Percentiles rank a stretch among this genome's conserved stretches.
These are phyloP conservation scores for Macrosteles quadrilineatus DNA, from an alignment of 1,140 invertebrate species.

Conservation along the genomic window DNA sequence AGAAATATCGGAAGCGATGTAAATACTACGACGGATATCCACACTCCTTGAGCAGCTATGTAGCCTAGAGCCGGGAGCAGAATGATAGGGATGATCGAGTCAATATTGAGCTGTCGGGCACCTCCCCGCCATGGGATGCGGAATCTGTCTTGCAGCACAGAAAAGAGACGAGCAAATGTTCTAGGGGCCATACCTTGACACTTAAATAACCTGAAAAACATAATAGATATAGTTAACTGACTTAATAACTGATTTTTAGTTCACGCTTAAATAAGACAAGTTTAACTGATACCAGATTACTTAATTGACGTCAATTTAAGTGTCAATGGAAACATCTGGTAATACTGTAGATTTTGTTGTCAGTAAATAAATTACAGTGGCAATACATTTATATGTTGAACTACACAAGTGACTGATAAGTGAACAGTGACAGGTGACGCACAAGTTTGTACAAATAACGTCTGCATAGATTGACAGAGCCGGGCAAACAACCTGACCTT, in stretches of 20 bases:
- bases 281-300: neutral
- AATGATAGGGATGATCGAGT: conserved; percentile 63
- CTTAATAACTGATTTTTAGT: conserved; percentile 17
- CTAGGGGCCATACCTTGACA: conserved; percentile 39
- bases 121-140: conserved; percentile 57
- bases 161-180: conserved; percentile 35
- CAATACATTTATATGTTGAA: too few species aligned
- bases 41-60: conserved; percentile 59
- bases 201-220: conserved; percentile 40
- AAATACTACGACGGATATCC: conserved; percentile 61
- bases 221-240: too few species aligned
- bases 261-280: conserved; percentile 21
- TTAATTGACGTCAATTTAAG: too few species aligned
- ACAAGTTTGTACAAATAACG: too few species aligned
- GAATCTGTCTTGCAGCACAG: conserved; percentile 55
- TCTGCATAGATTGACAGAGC: too few species aligned
- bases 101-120: conserved; percentile 57
- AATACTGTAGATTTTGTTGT: too few species aligned
- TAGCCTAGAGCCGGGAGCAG: conserved; percentile 61
- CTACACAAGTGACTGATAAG: too few species aligned
- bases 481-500: too few species aligned
- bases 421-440: too few species aligned
- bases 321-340: too few species aligned
- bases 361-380: too few species aligned
- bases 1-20: conserved; percentile 60